Conservation (phyloP, 2,888 invertebrate genomes). For the Copidosoma aretas region DNA sequence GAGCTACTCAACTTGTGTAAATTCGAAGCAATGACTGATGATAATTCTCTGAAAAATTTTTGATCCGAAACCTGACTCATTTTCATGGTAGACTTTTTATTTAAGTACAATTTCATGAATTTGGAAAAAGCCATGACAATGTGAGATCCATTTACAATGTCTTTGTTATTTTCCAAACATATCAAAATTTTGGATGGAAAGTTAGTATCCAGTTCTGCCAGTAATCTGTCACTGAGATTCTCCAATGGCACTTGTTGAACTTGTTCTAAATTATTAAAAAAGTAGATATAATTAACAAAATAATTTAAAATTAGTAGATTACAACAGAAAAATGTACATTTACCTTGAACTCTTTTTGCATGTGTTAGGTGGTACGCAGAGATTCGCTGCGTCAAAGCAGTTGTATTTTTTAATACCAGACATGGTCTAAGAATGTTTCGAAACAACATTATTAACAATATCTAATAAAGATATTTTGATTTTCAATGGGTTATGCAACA, state of each 20-base stretch:
- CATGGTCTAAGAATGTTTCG: constrained; percentile 1
- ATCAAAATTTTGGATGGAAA: constrained; percentile 6
- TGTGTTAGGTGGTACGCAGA: constrained; percentile 1
- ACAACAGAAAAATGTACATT: not conserved
- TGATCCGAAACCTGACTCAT: not conserved
- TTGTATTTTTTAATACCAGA: not conserved
- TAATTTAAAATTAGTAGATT: not conserved
- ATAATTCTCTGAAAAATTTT: constrained; percentile 2
- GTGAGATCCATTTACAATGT: constrained; percentile 11
- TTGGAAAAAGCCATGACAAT: constrained; percentile 3
- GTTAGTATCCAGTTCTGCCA: not conserved
- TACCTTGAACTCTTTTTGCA: constrained; percentile 2
- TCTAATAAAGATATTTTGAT: too few relatives aligned
- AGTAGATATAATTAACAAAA: not conserved
- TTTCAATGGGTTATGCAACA: too few relatives aligned
- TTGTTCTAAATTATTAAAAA: not conserved
- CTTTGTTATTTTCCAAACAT: constrained; percentile 14
- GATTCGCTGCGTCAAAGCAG: not conserved
- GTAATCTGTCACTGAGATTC: not conserved
- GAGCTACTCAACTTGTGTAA: not conserved
- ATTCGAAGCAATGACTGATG: constrained; percentile 3
- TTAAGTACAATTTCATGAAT: not conserved
- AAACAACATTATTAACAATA: constrained; percentile 4
- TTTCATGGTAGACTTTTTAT: not conserved
- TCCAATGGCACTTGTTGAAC: not conserved